A percentile compares a stretch with the other conserved stretches of the same genome.
phyloP scores from a whole-genome alignment of 2,797 vertebrate species.

The Amphiprion clarkii region DNA sequence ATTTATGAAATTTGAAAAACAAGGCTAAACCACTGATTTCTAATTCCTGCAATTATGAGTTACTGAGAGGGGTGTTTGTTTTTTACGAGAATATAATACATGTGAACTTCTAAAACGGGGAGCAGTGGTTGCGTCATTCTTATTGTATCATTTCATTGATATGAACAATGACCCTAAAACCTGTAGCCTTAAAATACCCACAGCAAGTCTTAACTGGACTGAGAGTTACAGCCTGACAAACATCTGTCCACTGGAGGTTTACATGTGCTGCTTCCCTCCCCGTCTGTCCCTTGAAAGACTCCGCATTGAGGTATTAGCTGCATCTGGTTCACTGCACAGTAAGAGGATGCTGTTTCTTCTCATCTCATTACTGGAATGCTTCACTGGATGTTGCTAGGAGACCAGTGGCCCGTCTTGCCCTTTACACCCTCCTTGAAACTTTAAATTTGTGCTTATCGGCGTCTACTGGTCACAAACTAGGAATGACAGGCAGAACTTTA shows the following conservation, averaged over 20 bases:
- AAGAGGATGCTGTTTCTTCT: conserved; percentile 54
- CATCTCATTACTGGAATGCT: conserved; percentile 59
- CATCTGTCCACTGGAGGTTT: background rate
- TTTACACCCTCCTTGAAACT: conserved; percentile 54
- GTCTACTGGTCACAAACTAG: background rate
- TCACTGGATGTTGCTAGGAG: conserved; percentile 69
- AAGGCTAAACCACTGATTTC: background rate
- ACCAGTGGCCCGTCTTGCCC: conserved; percentile 46
- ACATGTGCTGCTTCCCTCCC: conserved; percentile 17
- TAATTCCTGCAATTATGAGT: background rate
- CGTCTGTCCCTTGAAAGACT: conserved; percentile 19
- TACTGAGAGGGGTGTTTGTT: background rate
- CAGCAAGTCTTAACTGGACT: background rate
- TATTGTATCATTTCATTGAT: no score
- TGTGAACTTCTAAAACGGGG: no score
- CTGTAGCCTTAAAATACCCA: background rate
- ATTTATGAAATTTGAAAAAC: background rate
- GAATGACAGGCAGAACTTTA: background rate
- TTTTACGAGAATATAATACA: background rate
- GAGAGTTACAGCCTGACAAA: background rate
- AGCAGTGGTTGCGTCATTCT: no score
- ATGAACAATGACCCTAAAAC: no score
- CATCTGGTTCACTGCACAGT: conserved; percentile 46
- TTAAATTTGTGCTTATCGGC: conserved; percentile 7
- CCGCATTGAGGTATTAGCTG: conserved; percentile 45